Percentiles rank a stretch among this genome's conserved stretches.
phyloP scores from a whole-genome alignment of 2,888 invertebrate genomes.

The Mythimna vitellina region DNA sequence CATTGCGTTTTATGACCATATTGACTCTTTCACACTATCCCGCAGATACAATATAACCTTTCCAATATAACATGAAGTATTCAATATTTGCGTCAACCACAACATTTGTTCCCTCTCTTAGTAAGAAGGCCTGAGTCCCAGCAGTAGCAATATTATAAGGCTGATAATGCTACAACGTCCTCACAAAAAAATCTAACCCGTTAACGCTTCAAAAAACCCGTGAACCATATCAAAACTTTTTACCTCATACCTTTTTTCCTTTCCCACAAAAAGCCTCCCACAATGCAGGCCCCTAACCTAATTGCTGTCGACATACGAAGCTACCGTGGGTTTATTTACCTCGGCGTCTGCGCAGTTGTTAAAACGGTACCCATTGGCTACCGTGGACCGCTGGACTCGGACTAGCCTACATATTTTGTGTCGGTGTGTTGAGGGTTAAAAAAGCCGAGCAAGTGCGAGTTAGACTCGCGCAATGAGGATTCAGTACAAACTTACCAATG shows the following conservation, averaged over 20 bases:
- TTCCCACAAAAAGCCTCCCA: constrained; percentile 27
- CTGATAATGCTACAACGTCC: no score
- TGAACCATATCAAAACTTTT: constrained; percentile 34
- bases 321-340: constrained; percentile 66
- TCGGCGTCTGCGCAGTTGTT: constrained; percentile 62
- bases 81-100: no score
- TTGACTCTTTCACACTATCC: no score
- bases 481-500: no score
- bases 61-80: no score
- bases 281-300: constrained; percentile 41
- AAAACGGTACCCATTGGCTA: constrained; percentile 68
- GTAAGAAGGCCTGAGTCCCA: no score
- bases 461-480: no score
- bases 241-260: constrained; percentile 14
- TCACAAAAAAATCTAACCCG: constrained; percentile 17
- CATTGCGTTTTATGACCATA: no score
- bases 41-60: no score
- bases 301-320: constrained; percentile 56
- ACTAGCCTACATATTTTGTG: constrained; percentile 64
- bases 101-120: no score
- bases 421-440: constrained; percentile 8
- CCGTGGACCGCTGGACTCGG: constrained; percentile 57
- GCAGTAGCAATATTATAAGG: no score
- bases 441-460: background rate
- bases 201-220: constrained; percentile 9